Base-by-base conservation (phyloP, 1,140 invertebrate species). In the Lepidotrigona ventralis region DNA sequence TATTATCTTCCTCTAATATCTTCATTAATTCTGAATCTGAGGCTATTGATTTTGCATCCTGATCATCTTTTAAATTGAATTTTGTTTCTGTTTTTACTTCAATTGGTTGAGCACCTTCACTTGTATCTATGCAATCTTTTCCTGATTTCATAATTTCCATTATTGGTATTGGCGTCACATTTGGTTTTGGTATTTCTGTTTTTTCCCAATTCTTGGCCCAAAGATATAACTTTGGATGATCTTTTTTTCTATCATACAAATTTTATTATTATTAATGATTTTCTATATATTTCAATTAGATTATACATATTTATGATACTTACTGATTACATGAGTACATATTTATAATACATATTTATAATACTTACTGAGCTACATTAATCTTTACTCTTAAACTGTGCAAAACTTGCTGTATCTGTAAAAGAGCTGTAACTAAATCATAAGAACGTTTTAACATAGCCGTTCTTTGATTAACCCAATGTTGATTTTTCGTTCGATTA, bases 181-280 rank as follows among this genome's bases (percentile, higher is more conserved):
- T 87, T 66, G 90, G 79, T 74, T 93, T 87, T 58, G 91, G 89
- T 68, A 92, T 74, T 92, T 95, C 93, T 0, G 92, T 91, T 85
- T 95, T 95, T 83, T 97, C 96, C 97, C 97, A 98, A 86, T 96
- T 97, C 90, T 97, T 97, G 0, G 97, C 96, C 97, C 97, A 98
- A 0, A 98, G 93, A 92, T 98, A 98, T 21, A 98, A 92, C 91
- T 98, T 98, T 1, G 97, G 97, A 93, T 98, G 97, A 93, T 97
- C 96, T 85, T 97, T 97, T 79, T 96, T 96, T 53, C 96, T 97
- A 86, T 66, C 92, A 90, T 85, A 79, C 23, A 87, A 85, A 83
- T 85, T 72, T 75, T 70, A 26, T 81, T 74, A 74, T 14, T 17
- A 6, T 23, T 15, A 63, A 69, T 46, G n/a, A 63, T 33, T 29